Evolutionary conservation across 2,888 invertebrate species (phyloP).

Genomic region (Antheraea assamensis): DNA sequence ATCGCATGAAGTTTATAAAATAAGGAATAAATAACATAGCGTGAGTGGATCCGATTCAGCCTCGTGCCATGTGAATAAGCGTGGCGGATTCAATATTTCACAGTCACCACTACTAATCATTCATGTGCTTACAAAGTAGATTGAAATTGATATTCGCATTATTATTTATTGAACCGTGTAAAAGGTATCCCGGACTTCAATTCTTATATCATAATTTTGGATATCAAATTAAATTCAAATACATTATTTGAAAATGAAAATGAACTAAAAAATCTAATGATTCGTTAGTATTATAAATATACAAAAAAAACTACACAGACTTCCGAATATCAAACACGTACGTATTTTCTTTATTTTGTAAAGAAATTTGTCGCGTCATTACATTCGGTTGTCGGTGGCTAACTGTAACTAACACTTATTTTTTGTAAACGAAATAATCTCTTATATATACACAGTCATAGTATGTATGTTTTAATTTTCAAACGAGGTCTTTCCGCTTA

Average conservation of each 20-base stretch:
- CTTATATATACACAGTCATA: neutral
- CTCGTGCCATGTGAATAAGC: slow-evolving; percentile 66
- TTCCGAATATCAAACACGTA: slow-evolving; percentile 17
- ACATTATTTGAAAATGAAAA: neutral
- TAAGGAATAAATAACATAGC: slow-evolving; percentile 45
- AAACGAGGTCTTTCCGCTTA: slow-evolving; percentile 9
- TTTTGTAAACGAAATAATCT: slow-evolving; percentile 29
- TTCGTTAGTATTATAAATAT: neutral
- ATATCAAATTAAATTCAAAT: neutral
- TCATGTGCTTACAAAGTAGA: slow-evolving; percentile 62
- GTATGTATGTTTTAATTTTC: neutral
- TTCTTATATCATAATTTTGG: neutral
- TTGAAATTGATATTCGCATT: slow-evolving; percentile 48
- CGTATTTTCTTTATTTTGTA: slow-evolving; percentile 28
- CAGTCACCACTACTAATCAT: slow-evolving; percentile 73
- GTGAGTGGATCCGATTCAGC: slow-evolving; percentile 52
- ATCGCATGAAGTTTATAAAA: slow-evolving; percentile 30
- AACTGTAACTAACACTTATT: slow-evolving; percentile 34
- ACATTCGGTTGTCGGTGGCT: slow-evolving; percentile 28
- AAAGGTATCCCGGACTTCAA: neutral
- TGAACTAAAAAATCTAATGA: neutral
- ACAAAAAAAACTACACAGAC: slow-evolving; percentile 21
- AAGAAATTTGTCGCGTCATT: slow-evolving; percentile 28
- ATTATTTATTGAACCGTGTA: slow-evolving; percentile 8
- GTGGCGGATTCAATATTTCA: slow-evolving; percentile 73